phyloP scores from a whole-genome alignment of 2,888 invertebrate genomes.

The Synanthedon andrenaeformis region DNA sequence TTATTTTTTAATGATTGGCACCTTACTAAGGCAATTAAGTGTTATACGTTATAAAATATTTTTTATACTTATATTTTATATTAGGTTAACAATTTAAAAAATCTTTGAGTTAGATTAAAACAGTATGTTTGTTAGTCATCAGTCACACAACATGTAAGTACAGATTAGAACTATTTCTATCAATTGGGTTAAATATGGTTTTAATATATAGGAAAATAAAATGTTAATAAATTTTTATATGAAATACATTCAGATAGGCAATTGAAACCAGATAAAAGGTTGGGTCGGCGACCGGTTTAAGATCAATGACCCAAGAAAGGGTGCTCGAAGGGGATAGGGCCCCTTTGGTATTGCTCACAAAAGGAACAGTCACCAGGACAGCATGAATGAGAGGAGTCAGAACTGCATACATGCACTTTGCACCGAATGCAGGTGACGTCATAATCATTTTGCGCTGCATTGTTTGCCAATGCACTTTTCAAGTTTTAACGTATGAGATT shows the following conservation, averaged over 20 bases:
- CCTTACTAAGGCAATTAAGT: no score
- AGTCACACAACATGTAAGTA: no score
- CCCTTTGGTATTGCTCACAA: slow-evolving; percentile 64
- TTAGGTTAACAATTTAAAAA: background rate
- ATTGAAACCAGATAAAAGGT: slow-evolving; percentile 14
- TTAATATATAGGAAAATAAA: no score
- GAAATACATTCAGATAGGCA: background rate
- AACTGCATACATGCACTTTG: slow-evolving; percentile 68
- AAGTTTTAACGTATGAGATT: slow-evolving; percentile 21
- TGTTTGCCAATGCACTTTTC: slow-evolving; percentile 51
- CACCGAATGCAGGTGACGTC: slow-evolving; percentile 64
- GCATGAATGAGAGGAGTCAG: slow-evolving; percentile 57
- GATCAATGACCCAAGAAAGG: slow-evolving; percentile 65
- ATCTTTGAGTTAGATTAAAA: background rate
- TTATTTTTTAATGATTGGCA: no score
- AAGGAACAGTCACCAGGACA: slow-evolving; percentile 64
- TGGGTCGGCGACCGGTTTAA: slow-evolving; percentile 42
- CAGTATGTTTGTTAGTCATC: no score
- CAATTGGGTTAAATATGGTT: no score
- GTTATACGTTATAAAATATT: background rate
- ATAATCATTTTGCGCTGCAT: slow-evolving; percentile 45
- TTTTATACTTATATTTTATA: background rate
- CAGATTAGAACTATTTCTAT: no score
- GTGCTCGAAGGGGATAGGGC: slow-evolving; percentile 68
- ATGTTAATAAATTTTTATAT: no score